Evolutionary conservation across 2,113 vertebrate genomes (phyloP).

Genomic region (Vulpes vulpes): DNA sequence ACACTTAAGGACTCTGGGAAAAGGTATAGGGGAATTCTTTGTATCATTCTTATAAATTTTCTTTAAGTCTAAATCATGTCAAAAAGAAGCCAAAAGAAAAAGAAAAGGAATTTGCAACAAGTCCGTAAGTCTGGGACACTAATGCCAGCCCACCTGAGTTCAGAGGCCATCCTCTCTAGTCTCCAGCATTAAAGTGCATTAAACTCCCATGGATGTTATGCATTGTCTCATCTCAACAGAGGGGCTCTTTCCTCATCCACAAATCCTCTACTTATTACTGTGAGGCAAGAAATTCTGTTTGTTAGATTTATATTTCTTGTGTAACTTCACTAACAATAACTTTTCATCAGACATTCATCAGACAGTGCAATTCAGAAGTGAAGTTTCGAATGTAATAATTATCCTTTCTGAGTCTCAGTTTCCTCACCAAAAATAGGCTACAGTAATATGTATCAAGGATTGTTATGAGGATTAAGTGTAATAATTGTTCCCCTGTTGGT

Average conservation of each 20-base stretch:
- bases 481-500: not conserved
- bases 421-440: not conserved
- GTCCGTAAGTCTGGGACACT: not conserved
- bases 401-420: not conserved
- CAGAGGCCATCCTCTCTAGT: not conserved
- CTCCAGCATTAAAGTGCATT: not conserved
- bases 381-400: not conserved
- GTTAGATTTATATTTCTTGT: not conserved
- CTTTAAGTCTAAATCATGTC: not conserved
- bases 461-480: not conserved
- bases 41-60: not conserved
- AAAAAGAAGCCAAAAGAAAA: not conserved
- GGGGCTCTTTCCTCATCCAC: not conserved
- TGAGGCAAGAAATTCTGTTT: not conserved
- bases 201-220: accelerated
- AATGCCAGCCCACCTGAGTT: not conserved
- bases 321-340: not conserved
- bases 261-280: not conserved
- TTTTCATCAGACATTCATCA: not conserved
- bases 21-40: not conserved
- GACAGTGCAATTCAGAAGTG: not conserved
- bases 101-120: not conserved
- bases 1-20: not conserved
- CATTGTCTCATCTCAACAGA: not conserved
- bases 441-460: not conserved